phyloP scores from a whole-genome alignment of 2,888 invertebrate species.

The Scelioninae gen. 1 region DNA sequence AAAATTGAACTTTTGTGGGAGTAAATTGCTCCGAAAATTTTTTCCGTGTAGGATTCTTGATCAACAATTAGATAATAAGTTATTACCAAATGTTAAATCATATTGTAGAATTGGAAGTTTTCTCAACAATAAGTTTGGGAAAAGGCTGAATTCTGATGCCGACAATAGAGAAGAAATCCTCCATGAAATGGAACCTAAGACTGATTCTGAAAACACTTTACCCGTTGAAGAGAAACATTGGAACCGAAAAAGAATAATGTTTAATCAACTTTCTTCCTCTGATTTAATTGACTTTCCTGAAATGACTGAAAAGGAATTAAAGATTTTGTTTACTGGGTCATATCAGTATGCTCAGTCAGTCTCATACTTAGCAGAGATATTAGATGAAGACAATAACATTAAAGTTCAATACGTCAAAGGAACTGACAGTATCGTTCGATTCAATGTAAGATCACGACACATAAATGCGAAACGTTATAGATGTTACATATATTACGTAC shows the following conservation, averaged over 20 bases:
- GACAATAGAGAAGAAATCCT: not conserved
- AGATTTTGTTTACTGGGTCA: conserved; percentile 21
- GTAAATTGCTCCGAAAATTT: too few species aligned
- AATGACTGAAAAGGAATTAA: conserved; percentile 15
- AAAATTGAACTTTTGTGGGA: too few species aligned
- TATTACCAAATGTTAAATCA: not conserved
- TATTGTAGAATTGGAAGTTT: conserved; percentile 11
- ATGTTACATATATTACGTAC: conserved; percentile 20
- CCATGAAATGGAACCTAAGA: not conserved
- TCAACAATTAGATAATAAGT: conserved; percentile 26
- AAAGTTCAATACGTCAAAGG: not conserved
- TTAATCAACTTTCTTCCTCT: not conserved
- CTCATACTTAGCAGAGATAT: conserved; percentile 25
- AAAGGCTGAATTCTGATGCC: not conserved
- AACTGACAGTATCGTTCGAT: not conserved
- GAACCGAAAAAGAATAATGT: conserved; percentile 16
- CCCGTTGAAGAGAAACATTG: conserved; percentile 3
- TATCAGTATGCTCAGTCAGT: conserved; percentile 17
- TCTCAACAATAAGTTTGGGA: conserved; percentile 23
- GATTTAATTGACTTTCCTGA: conserved; percentile 27
- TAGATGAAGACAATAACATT: not conserved
- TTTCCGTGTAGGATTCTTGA: conserved; percentile 1
- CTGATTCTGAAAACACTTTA: conserved; percentile 5
- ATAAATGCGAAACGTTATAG: conserved; percentile 14
- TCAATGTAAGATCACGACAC: conserved; percentile 12